A percentile compares a stretch with the other conserved stretches of the same genome.
phyloP scores from a whole-genome alignment of 2,797 vertebrate species.

The Gymnopithys bicolor region DNA sequence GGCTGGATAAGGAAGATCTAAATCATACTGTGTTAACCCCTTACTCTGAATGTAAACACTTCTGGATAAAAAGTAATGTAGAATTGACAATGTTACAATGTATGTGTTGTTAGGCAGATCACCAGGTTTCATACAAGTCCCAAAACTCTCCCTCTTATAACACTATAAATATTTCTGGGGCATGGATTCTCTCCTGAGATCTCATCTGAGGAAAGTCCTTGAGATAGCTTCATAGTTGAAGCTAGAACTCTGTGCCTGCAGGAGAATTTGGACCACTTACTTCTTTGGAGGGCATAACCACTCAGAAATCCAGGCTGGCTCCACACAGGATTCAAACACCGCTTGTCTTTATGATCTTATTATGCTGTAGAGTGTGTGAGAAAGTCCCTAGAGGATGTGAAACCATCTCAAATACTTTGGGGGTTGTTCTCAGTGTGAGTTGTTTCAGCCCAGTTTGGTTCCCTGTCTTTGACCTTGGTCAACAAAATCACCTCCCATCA shows the following conservation, averaged over 20 bases:
- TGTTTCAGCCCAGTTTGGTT: neutral
- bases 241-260: rapidly evolving
- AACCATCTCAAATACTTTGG: neutral
- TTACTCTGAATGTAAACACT: neutral
- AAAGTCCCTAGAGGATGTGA: neutral
- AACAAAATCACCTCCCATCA: neutral
- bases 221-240: neutral
- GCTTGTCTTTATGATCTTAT: neutral
- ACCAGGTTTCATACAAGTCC: neutral
- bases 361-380: neutral
- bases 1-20: neutral
- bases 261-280: neutral
- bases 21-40: neutral
- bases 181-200: neutral
- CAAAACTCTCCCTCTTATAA: neutral
- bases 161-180: neutral
- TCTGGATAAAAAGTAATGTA: neutral
- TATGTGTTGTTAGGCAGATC: neutral
- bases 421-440: neutral
- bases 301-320: neutral
- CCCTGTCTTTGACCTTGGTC: neutral
- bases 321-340: neutral
- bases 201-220: neutral
- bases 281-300: neutral
- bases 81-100: neutral